Percentiles rank a stretch among this genome's conserved stretches.
Conservation (phyloP, 2,888 invertebrate genomes). For the Rhopalosiphum nymphaeae region DNA sequence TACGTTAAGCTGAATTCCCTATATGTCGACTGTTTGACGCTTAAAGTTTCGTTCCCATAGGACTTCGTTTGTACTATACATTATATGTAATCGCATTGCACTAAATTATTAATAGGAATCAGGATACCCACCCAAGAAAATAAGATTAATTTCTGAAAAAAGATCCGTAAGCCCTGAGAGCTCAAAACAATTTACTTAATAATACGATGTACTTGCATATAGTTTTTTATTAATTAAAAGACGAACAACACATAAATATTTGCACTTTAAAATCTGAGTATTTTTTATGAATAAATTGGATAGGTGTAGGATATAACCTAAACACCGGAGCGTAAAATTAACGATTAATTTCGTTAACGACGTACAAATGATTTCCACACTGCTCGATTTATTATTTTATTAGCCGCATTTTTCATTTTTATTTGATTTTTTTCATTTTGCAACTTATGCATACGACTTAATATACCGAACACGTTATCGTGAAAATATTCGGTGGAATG, state of each 20-base stretch:
- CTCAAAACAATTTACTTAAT: neutral
- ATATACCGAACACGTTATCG: neutral
- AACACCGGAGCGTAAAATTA: neutral
- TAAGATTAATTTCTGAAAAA: neutral
- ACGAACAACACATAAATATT: neutral
- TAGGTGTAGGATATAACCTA: neutral
- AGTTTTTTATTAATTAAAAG: neutral
- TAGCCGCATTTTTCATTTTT: too few species aligned
- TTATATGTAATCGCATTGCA: neutral
- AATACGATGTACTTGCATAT: too few species aligned
- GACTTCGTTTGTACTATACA: neutral
- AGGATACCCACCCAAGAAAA: neutral
- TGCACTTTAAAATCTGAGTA: neutral
- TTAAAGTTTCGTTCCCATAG: neutral
- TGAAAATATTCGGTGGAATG: neutral
- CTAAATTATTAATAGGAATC: neutral
- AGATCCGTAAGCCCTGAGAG: neutral
- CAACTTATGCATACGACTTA: neutral
- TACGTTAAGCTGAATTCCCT: neutral
- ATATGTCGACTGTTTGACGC: neutral
- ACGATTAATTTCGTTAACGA: neutral
- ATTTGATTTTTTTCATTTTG: neutral
- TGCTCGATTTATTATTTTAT: neutral
- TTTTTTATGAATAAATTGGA: neutral
- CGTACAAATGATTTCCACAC: neutral